Percentiles rank a stretch among this genome's conserved stretches.
phyloP scores from a whole-genome alignment of 2,888 invertebrate genomes.

The Tortricodes alternella region DNA sequence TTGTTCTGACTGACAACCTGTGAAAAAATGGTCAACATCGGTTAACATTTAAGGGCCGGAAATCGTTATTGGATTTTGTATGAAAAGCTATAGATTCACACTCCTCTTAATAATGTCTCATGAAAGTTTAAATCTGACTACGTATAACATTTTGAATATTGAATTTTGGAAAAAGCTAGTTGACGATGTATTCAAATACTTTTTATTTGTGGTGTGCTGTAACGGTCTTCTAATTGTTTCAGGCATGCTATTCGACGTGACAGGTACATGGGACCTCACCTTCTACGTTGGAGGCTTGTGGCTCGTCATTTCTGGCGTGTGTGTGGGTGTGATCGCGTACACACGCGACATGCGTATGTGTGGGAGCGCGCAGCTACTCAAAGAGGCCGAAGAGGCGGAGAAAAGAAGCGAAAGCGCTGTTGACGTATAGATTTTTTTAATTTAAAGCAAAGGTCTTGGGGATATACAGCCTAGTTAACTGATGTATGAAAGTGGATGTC shows the following conservation, averaged over 20 bases:
- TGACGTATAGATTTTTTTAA: conserved; percentile 35
- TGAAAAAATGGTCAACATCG: too few relatives aligned
- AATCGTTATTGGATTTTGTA: too few relatives aligned
- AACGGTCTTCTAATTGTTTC: too few relatives aligned
- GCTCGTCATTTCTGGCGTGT: conserved; percentile 63
- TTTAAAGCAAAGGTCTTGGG: neutral
- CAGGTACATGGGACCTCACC: conserved; percentile 64
- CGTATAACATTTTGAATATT: too few relatives aligned
- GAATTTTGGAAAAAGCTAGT: too few relatives aligned
- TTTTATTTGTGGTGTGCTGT: too few relatives aligned
- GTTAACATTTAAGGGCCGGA: too few relatives aligned
- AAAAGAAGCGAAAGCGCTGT: conserved; percentile 32
- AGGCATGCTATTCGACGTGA: conserved; percentile 68
- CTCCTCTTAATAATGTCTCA: too few relatives aligned
- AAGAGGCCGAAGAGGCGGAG: conserved; percentile 50
- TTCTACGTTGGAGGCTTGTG: conserved; percentile 70
- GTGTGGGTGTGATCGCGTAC: conserved; percentile 63
- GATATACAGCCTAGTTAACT: neutral
- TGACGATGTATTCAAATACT: too few relatives aligned
- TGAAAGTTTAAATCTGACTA: too few relatives aligned
- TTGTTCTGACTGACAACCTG: too few relatives aligned
- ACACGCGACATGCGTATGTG: conserved; percentile 62
- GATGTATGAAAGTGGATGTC: neutral
- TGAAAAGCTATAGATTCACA: too few relatives aligned
- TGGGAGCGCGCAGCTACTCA: conserved; percentile 60